Percentiles rank a stretch among this genome's conserved stretches.
Evolutionary conservation across 2,888 invertebrate genomes (phyloP).

Genomic region (Tetranychus piercei): DNA sequence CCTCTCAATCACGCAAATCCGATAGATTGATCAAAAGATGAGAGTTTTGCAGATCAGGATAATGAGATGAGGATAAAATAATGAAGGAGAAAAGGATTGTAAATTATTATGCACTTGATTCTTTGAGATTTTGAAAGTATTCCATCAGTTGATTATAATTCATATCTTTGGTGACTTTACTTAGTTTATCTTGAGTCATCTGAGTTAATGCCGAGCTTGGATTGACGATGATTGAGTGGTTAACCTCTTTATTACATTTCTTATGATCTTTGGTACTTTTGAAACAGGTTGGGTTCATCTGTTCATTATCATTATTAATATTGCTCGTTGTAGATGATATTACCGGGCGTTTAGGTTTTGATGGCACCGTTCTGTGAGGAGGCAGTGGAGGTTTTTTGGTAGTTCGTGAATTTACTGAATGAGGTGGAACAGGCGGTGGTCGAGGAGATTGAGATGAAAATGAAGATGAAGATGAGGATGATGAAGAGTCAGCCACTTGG

Average conservation of each 20-base stretch:
- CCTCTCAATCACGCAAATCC: too few species aligned
- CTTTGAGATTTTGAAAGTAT: slow-evolving; percentile 93
- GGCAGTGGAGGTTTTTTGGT: slow-evolving; percentile 14
- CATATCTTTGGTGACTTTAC: slow-evolving; percentile 47
- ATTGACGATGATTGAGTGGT: background rate
- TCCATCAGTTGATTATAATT: slow-evolving; percentile 95
- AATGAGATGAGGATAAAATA: background rate
- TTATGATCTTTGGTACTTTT: background rate
- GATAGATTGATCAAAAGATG: too few species aligned
- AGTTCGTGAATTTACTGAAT: background rate
- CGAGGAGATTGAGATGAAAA: background rate
- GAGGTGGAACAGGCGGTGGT: slow-evolving; percentile 6
- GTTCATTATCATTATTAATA: background rate
- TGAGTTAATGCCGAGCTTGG: background rate
- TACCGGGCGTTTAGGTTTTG: background rate
- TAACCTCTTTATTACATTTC: background rate
- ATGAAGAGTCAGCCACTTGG: background rate
- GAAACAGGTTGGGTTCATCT: too few species aligned
- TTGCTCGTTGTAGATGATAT: background rate
- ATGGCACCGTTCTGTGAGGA: slow-evolving; percentile 8
- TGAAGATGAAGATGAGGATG: background rate
- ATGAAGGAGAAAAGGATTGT: background rate
- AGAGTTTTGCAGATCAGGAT: background rate
- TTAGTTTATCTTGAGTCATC: background rate
- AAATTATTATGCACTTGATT: slow-evolving; percentile 41